These are phyloP conservation scores for Serranus cabrilla DNA, from an alignment of 2,797 vertebrate species.

Conservation along the genomic window DNA sequence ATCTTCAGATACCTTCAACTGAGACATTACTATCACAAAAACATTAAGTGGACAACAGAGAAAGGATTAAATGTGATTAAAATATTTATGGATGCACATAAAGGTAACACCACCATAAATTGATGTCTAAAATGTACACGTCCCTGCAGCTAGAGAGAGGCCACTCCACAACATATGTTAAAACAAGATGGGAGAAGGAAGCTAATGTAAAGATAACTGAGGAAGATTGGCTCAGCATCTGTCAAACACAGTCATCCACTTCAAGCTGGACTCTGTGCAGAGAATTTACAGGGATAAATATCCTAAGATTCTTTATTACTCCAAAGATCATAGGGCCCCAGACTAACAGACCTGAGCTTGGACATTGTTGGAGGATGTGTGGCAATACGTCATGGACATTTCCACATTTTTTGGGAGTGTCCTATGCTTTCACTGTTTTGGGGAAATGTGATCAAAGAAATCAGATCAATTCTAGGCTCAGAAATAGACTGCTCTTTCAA, in stretches of 20 bases:
- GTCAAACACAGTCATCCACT: background rate
- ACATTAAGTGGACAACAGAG: too few species aligned
- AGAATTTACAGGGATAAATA: background rate
- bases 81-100: too few species aligned
- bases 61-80: too few species aligned
- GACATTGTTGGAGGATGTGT: background rate
- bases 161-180: too few species aligned
- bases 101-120: too few species aligned
- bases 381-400: background rate
- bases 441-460: background rate
- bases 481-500: too few species aligned
- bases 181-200: too few species aligned
- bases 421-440: background rate
- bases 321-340: background rate
- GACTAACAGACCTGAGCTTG: background rate
- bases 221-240: background rate
- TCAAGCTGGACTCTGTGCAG: background rate
- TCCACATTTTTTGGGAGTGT: conserved; percentile 11
- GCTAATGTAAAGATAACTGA: too few species aligned
- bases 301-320: background rate
- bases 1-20: too few species aligned
- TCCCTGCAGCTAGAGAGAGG: too few species aligned
- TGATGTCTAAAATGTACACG: too few species aligned
- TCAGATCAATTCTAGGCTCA: background rate
- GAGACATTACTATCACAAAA: too few species aligned